Conservation (phyloP, 1,140 invertebrate genomes). For the Drosophila melanica region DNA sequence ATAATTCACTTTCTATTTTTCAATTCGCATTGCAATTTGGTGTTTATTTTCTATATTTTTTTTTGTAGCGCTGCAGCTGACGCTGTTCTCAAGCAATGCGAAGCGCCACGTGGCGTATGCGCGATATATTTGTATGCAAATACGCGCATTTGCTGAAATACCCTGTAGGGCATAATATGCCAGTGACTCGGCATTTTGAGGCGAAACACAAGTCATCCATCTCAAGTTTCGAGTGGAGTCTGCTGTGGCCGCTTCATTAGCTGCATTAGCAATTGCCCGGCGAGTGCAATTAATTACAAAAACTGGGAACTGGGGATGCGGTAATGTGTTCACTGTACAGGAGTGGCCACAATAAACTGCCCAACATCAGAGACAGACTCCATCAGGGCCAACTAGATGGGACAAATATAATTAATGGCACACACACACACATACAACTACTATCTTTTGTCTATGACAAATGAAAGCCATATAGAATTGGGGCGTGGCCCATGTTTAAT, state of each 20-base stretch:
- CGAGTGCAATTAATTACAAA: constrained; percentile 45
- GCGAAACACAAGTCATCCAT: constrained; percentile 2
- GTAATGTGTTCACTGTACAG: neutral
- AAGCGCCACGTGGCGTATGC: too few species aligned
- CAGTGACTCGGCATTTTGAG: neutral
- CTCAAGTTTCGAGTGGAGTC: too few species aligned
- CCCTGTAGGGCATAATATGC: too few species aligned
- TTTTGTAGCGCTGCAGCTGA: too few species aligned
- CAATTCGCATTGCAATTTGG: constrained; percentile 56
- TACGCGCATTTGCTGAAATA: too few species aligned
- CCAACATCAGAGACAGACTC: constrained; percentile 15
- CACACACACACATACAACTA: constrained; percentile 1
- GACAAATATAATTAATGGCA: constrained; percentile 61
- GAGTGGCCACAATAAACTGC: neutral
- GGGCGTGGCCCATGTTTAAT: constrained; percentile 42
- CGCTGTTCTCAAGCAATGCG: too few species aligned
- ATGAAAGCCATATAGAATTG: constrained; percentile 17
- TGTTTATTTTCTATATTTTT: too few species aligned
- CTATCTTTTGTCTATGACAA: constrained; percentile 34
- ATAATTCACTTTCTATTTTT: constrained; percentile 19
- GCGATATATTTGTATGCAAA: too few species aligned
- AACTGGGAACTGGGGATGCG: neutral
- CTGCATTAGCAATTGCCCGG: constrained; percentile 17
- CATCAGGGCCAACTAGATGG: constrained; percentile 23
- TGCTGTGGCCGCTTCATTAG: constrained; percentile 17